These are phyloP conservation scores for Drepana arcuata DNA, from an alignment of 1,140 invertebrate genomes.

Conservation along the genomic window DNA sequence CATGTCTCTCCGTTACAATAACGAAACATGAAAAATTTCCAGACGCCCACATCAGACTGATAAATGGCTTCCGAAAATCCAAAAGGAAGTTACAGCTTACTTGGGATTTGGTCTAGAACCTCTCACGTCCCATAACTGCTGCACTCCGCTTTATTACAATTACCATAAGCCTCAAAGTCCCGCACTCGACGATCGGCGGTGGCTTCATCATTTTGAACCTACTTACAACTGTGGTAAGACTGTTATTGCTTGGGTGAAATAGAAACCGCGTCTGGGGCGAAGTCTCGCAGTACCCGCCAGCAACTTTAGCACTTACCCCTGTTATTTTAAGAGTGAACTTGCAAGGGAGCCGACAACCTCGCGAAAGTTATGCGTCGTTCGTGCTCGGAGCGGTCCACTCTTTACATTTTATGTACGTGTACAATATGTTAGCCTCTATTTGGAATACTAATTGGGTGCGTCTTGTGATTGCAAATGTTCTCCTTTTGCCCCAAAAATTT, in stretches of 20 bases:
- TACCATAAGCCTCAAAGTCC: slow-evolving; percentile 71
- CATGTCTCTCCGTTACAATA: slow-evolving; percentile 52
- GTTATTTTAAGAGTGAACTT: slow-evolving; percentile 45
- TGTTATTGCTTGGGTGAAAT: slow-evolving; percentile 66
- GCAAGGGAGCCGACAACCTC: slow-evolving; percentile 17
- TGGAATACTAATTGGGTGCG: slow-evolving; percentile 68
- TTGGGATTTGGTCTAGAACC: slow-evolving; percentile 74
- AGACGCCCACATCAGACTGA: slow-evolving; percentile 73
- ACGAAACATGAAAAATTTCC: slow-evolving; percentile 72
- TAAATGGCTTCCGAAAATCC: slow-evolving; percentile 77
- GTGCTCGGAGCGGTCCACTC: slow-evolving; percentile 64
- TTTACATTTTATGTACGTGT: slow-evolving; percentile 65
- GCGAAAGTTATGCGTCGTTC: slow-evolving; percentile 63
- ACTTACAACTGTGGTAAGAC: slow-evolving; percentile 58
- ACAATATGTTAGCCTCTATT: slow-evolving; percentile 67
- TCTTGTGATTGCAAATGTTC: slow-evolving; percentile 35
- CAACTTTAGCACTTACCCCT: slow-evolving; percentile 44
- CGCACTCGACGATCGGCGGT: slow-evolving; percentile 46
- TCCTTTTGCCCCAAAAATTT: background rate
- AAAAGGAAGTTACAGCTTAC: slow-evolving; percentile 77
- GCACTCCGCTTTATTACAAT: slow-evolving; percentile 72
- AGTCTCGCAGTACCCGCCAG: slow-evolving; percentile 28
- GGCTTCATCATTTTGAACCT: slow-evolving; percentile 68
- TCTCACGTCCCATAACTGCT: slow-evolving; percentile 71
- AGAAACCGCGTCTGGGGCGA: slow-evolving; percentile 49